phyloP scores from a whole-genome alignment of 2,113 vertebrate genomes.

The Corydoras maculifer region DNA sequence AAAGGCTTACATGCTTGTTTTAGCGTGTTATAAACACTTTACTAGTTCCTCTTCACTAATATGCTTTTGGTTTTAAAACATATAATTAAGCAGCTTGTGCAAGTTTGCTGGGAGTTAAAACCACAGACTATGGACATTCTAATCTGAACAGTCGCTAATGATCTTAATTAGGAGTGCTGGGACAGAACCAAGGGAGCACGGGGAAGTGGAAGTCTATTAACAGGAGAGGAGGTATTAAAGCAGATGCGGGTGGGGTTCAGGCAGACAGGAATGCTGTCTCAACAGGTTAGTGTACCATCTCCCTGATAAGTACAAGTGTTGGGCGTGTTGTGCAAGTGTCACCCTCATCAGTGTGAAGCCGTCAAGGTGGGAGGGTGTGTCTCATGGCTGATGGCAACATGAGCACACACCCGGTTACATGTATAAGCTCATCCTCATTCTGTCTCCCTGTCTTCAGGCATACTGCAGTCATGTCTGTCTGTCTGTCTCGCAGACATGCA shows the following conservation, averaged over 20 bases:
- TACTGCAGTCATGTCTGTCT: neutral
- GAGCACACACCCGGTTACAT: conserved; percentile 15
- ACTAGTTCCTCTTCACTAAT: too few species aligned
- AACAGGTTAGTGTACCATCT: neutral
- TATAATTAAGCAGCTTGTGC: too few species aligned
- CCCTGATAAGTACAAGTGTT: neutral
- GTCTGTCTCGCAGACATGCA: neutral
- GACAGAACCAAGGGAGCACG: too few species aligned
- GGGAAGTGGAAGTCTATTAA: neutral
- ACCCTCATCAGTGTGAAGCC: neutral
- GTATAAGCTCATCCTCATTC: conserved; percentile 7
- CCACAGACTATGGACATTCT: too few species aligned
- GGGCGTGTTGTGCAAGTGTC: neutral
- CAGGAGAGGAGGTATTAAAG: neutral
- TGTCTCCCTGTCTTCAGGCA: neutral
- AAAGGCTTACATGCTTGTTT: too few species aligned
- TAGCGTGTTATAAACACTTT: too few species aligned
- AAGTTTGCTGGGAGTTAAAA: too few species aligned
- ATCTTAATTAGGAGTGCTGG: too few species aligned
- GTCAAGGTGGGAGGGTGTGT: conserved; percentile 11
- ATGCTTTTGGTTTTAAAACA: too few species aligned
- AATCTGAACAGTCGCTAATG: too few species aligned
- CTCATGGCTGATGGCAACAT: conserved; percentile 1
- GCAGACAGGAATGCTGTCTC: neutral
- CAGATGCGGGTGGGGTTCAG: neutral